Base-by-base conservation (phyloP, 2,797 vertebrate genomes). In the Scarus forsteni region DNA sequence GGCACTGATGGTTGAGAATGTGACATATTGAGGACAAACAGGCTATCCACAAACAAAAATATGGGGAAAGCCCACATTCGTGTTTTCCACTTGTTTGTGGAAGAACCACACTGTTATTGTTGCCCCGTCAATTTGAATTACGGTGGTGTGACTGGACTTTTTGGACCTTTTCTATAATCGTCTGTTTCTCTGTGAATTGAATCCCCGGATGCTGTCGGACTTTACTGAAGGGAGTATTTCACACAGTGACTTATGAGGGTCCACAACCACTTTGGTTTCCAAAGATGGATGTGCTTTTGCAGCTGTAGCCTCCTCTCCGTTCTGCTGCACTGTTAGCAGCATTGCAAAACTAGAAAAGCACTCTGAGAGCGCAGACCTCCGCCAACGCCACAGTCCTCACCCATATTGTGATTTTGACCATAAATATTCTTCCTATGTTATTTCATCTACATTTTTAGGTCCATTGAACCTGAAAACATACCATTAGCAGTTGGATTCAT, bases 11-110 rank as follows among this genome's bases (percentile, higher is more conserved):
- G 79, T 35, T 66, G 90, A 82, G 85, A 90, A 89, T 91, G 87
- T 88, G 83, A 91, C 90, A 90, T 88, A 89, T 88, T 90, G 89
- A 90, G 87, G 87, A 88, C 90, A 89, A 91, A 88, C 85, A 85
- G 78, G 81, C 80, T 88, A 88, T 90, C 89, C 84, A 84, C 88
- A 89, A 91, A 90, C 86, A 91, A 90, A 92, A 94, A 86, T 84
- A 87, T 71, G 70, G 83, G 88, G 82, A 90, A 91, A 87, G 82
- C 87, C 90, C 83, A 75, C 77, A 83, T 88, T 85, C 67, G 63
- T 77, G 81, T 88, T 90, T 91, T 89, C 75, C 81, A 90, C 62
- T 91, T 90, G 85, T 92, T 91, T 91, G 82, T 89, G 85, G 90
- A 81, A 73, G 40, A 69, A 86, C 83, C 89, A 58, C 87, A 80